Evolutionary conservation across 2,113 vertebrate genomes (phyloP).

Genomic region (Etheostoma cragini): DNA sequence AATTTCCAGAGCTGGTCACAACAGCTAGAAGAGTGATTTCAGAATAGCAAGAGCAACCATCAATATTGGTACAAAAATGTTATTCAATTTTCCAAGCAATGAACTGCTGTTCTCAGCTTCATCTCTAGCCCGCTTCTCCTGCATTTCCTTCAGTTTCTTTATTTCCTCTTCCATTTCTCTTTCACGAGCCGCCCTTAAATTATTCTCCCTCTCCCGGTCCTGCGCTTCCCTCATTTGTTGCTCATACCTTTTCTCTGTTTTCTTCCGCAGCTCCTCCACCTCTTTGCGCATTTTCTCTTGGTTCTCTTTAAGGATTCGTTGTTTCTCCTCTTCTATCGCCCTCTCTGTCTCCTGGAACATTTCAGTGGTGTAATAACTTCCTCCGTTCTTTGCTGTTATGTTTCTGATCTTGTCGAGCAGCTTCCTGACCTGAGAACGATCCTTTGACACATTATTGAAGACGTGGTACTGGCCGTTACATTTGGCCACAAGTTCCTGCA

Average conservation of each 20-base stretch:
- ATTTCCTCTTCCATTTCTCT: background rate
- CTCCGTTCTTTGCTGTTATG: background rate
- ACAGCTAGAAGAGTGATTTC: no score
- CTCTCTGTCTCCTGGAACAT: slow-evolving; percentile 19
- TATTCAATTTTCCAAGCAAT: no score
- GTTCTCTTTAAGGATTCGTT: background rate
- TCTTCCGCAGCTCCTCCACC: accelerated
- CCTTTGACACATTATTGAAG: background rate
- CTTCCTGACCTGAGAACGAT: background rate
- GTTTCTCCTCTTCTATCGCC: background rate
- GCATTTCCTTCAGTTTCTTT: no score
- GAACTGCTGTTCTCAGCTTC: no score
- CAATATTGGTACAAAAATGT: no score
- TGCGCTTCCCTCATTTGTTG: no score
- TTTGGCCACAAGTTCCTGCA: background rate
- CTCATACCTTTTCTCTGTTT: background rate
- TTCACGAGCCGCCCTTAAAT: no score
- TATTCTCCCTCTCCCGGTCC: no score
- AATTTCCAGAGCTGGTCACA: no score
- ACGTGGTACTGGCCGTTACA: slow-evolving; percentile 29
- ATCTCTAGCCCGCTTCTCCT: no score
- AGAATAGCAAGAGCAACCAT: no score
- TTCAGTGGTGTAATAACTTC: slow-evolving; percentile 19
- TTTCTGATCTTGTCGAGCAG: slow-evolving; percentile 13
- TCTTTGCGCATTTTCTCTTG: background rate